phyloP scores from a whole-genome alignment of 2,113 vertebrate genomes.

The Collichthys lucidus region DNA sequence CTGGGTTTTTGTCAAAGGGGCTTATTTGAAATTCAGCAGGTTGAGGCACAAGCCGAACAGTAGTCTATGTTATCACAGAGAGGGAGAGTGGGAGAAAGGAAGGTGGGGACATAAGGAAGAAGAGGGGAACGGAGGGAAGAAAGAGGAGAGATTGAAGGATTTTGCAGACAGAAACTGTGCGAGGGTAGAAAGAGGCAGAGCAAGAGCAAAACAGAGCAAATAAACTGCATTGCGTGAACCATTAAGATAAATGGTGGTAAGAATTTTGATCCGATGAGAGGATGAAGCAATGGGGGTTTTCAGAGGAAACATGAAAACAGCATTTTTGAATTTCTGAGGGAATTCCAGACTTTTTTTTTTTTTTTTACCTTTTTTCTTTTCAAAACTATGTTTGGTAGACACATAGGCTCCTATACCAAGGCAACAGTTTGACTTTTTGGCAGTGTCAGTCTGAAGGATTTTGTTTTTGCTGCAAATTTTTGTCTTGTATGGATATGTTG shows the following conservation, averaged over 20 bases:
- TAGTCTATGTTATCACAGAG: conserved; percentile 75
- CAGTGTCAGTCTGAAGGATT: background rate
- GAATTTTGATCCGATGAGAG: conserved; percentile 43
- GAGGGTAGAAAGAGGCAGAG: conserved; percentile 27
- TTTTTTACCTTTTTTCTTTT: background rate
- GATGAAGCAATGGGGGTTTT: background rate
- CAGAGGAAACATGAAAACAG: background rate
- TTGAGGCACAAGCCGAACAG: conserved; percentile 68
- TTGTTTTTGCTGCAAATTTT: too few relatives aligned
- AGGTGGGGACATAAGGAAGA: conserved; percentile 32
- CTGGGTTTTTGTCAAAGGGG: conserved; percentile 63
- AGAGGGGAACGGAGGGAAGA: conserved; percentile 49
- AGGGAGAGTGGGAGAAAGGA: conserved; percentile 48
- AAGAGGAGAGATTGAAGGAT: conserved; percentile 40
- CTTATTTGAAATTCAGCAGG: conserved; percentile 80
- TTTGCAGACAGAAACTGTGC: conserved; percentile 37
- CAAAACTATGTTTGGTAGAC: background rate
- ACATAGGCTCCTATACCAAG: background rate
- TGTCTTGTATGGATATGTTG: too few relatives aligned
- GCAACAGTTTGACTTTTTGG: background rate
- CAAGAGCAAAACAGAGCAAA: conserved; percentile 55
- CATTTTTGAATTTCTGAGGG: background rate
- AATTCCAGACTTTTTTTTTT: background rate
- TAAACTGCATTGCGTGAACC: conserved; percentile 29
- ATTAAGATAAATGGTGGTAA: conserved; percentile 9